Evolutionary conservation across 2,113 vertebrate genomes (phyloP), one percentile per base, ranked within the genome.

Genomic region (Semicossyphus pulcher): DNA sequence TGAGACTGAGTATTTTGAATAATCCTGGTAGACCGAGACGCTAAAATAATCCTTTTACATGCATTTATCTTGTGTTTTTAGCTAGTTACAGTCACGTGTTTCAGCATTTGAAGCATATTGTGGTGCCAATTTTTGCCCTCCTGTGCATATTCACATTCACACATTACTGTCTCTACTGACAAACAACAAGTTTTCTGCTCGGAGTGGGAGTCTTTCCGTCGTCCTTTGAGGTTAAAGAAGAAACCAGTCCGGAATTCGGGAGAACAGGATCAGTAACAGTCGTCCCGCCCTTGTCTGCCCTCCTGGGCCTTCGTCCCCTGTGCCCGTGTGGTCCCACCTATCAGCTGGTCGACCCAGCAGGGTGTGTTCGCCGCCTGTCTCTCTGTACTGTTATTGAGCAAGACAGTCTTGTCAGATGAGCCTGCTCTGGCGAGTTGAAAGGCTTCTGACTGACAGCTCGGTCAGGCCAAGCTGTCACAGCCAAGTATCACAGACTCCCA

Each of bases 191-290:
- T 77, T 53, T 45, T 47, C 32, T 11, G 10, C 61, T 66, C 28
- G 12, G 10, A 1, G 48, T 67, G 57, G 60, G 78, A 75, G 57
- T 76, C 2, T 23, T 64, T 28, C 7, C 1, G 3, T 28, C 28
- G 85, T 86, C 85, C 89, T 84, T 56, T 34, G 61, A 78, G 72
- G 63, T 25, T 72, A 48, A 78, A 89, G 80, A 83, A 81, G 76
- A 84, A 75, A 76, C 29, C 23, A 2, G 36, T 28, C 0, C 2
- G 52, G 79, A 75, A 59, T 37, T 59, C 78, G 60, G 67, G 60
- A 67, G 67, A 77, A 57, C 18, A 4, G 82, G 78, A 90, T 90
- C 87, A 67, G 88, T 91, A 84, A 90, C 90, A 85, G 45, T 57
- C 23, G 64, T 48, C 57, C 86, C 42, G 76, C 51, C 84, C 83